phyloP scores from a whole-genome alignment of 2,113 vertebrate species.

The Bubo blakistoni region DNA sequence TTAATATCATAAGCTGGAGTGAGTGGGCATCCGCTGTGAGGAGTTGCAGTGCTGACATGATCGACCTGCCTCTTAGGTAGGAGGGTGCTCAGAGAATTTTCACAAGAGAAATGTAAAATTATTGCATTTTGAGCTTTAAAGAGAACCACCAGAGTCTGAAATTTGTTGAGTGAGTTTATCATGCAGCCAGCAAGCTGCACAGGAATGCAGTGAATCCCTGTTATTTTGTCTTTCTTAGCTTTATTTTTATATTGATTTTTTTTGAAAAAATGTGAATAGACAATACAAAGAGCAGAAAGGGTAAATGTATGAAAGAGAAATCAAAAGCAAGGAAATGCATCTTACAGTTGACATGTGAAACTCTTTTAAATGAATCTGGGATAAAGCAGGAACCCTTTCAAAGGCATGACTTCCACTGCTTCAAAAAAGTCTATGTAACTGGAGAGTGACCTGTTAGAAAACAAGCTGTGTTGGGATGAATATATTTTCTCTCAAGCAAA shows the following conservation, averaged over 20 bases:
- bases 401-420: constrained; percentile 16
- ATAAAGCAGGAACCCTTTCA: constrained; percentile 41
- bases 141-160: background rate
- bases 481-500: constrained; percentile 36
- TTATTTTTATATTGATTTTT: constrained; percentile 27
- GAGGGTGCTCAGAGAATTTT: background rate
- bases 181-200: background rate
- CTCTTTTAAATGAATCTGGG: constrained; percentile 18
- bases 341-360: background rate
- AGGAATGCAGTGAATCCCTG: background rate
- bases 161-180: background rate
- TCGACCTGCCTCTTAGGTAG: background rate
- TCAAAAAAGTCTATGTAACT: constrained; percentile 24
- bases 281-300: constrained; percentile 13
- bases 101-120: background rate
- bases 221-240: constrained; percentile 5
- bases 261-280: constrained; percentile 6
- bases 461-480: constrained; percentile 32
- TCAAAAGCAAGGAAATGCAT: constrained; percentile 10
- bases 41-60: background rate
- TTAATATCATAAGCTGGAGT: background rate
- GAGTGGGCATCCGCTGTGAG: background rate
- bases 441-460: constrained; percentile 52
- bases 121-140: background rate
- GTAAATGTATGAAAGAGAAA: constrained; percentile 28